Conservation (phyloP, 2,113 vertebrate genomes). For the Trogon surrucura region DNA sequence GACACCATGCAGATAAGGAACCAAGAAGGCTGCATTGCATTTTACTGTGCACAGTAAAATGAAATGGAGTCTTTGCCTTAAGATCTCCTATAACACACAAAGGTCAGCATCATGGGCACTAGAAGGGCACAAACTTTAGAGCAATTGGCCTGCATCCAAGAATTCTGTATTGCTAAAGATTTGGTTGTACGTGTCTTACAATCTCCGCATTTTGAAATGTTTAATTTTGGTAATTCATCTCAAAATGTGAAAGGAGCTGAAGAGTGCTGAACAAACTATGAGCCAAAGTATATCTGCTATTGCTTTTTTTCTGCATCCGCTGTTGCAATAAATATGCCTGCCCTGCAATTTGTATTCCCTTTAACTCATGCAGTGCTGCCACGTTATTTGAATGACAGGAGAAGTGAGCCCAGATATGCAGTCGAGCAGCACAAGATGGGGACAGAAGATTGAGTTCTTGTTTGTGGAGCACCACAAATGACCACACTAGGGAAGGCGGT, state of each 20-base stretch:
- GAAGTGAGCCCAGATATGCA: accelerated
- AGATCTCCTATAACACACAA: not conserved
- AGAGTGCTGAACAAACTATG: not conserved
- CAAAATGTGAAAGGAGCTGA: slow-evolving; percentile 13
- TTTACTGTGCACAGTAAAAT: not conserved
- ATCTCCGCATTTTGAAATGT: slow-evolving; percentile 25
- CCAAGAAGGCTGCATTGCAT: not conserved
- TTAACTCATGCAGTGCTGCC: not conserved
- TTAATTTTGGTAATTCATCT: slow-evolving; percentile 18
- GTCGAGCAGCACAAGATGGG: accelerated
- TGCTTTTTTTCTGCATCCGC: not conserved
- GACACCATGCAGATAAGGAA: not conserved
- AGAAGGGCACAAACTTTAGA: not conserved
- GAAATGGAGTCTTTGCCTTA: not conserved
- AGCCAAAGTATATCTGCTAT: not conserved
- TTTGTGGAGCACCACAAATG: not conserved
- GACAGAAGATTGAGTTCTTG: not conserved
- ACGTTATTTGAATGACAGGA: not conserved
- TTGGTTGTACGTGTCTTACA: slow-evolving; percentile 1
- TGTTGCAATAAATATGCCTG: slow-evolving; percentile 32
- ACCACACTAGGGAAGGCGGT: not conserved
- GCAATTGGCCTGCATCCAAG: not conserved
- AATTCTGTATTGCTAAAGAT: not conserved
- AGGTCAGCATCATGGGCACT: not conserved
- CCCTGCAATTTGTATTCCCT: not conserved